These are phyloP conservation scores for Psettodes erumei DNA, from an alignment of 2,113 vertebrate genomes.

Conservation along the genomic window DNA sequence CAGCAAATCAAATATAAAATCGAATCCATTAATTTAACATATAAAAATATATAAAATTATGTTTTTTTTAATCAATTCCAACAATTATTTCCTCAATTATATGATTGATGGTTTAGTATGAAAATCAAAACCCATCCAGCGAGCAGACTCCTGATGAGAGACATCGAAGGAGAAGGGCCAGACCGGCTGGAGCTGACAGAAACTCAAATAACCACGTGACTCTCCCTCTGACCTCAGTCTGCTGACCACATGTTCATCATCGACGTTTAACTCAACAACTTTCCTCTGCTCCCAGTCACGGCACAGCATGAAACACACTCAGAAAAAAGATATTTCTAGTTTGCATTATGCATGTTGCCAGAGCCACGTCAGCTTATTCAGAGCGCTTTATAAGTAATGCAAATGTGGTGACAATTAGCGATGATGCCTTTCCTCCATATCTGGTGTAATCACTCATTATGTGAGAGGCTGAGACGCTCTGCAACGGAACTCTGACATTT, in stretches of 20 bases:
- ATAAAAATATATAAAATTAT: too few species aligned
- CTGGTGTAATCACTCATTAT: constrained; percentile 30
- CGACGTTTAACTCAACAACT: constrained; percentile 3
- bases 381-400: constrained; percentile 22
- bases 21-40: too few species aligned
- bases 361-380: neutral
- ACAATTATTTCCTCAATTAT: too few species aligned
- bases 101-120: too few species aligned
- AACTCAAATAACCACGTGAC: too few species aligned
- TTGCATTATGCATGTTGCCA: constrained; percentile 9
- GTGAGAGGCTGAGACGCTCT: constrained; percentile 15
- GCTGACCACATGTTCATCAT: constrained; percentile 52
- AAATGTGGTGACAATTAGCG: constrained; percentile 31
- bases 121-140: too few species aligned
- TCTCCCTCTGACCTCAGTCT: constrained; percentile 44
- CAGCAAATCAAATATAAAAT: too few species aligned
- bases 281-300: constrained; percentile 28
- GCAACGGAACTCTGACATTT: constrained; percentile 40
- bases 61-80: neutral
- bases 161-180: too few species aligned
- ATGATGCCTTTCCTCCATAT: constrained; percentile 17
- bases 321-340: constrained; percentile 10
- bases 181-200: too few species aligned
- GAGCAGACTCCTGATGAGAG: too few species aligned
- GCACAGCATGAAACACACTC: neutral